These are phyloP conservation scores for Entomyzon cyanotis DNA, from an alignment of 2,113 vertebrate species.

Conservation along the genomic window DNA sequence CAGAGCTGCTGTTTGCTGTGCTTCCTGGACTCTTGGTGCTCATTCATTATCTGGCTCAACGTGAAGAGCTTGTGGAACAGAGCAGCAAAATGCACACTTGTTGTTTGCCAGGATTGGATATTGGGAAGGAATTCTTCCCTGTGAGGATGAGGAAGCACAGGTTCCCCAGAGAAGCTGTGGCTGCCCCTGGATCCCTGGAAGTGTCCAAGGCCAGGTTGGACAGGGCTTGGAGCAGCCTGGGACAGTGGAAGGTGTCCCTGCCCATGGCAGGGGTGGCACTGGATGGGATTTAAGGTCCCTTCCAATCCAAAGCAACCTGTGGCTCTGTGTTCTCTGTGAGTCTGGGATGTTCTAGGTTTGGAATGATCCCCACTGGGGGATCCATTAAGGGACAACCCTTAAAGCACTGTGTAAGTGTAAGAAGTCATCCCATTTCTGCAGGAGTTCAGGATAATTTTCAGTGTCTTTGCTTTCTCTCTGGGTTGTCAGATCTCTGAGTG, in stretches of 20 bases:
- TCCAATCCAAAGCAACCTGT: background rate
- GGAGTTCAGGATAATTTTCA: background rate
- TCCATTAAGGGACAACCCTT: background rate
- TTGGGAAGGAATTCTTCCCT: background rate
- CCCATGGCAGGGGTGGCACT: background rate
- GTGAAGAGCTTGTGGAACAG: background rate
- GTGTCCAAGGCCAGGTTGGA: background rate
- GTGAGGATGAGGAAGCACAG: fast-evolving
- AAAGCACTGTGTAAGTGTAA: background rate
- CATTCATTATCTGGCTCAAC: background rate
- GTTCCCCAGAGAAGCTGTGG: background rate
- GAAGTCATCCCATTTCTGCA: background rate
- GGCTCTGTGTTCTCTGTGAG: background rate
- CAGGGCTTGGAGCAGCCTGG: fast-evolving
- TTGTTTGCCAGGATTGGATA: background rate
- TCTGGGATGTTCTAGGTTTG: background rate
- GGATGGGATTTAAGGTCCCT: fast-evolving
- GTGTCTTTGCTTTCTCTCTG: background rate
- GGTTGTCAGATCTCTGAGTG: background rate
- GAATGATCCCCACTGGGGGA: background rate
- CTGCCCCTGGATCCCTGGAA: background rate
- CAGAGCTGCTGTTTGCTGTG: background rate
- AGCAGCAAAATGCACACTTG: background rate
- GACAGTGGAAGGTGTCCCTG: fast-evolving
- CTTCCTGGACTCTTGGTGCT: background rate